Evolutionary conservation across 2,888 invertebrate species (phyloP), one percentile per base, ranked within the genome.

Genomic region (Rotaria socialis): DNA sequence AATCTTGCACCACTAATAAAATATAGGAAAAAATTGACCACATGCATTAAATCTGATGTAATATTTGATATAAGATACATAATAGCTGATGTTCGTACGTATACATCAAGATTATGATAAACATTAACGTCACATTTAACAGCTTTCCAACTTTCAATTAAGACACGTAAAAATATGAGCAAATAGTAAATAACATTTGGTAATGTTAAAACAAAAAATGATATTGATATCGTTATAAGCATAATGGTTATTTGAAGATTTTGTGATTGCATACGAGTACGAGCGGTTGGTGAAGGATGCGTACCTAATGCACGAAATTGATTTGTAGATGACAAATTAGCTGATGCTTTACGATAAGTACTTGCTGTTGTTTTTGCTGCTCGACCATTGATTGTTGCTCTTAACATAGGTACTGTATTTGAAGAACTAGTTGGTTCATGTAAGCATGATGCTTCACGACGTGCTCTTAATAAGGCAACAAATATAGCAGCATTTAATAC

Each of bases 1-100:
- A 86, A 86, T 56, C 85, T 67, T 55, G 85, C 85, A 35, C 86
- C 86, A 52, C 85, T 85, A 41, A 86, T 85, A 11, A 85, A 86
- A 50, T 86, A 86, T 10, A 86, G 55, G 24, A 86, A 75, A 80
- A 86, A 86, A 50, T 86, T 86, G 2, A 74, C 74, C 6, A 74
- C 74, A 74, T 74, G 74, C 74, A 74, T 74, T 43, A 74, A 74
- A 74, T 74, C 74, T 7, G 41, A 41, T 35, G 74, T 74, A 16
- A 74, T 74, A 74, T 74, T 35, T 41, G 74, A 74, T 74, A 74
- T 74, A 19, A 74, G 43, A 74, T 74, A 74, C 41, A 74, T 41
- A 74, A 74, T 41, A 35, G 74, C 74, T 41, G 74, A 74, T 74
- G 74, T 74, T 41, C 74, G 35, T 22, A 74, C 74, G n/a, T 74